Conservation (phyloP, 1,140 invertebrate genomes). For the Macrostomum lignano region DNA sequence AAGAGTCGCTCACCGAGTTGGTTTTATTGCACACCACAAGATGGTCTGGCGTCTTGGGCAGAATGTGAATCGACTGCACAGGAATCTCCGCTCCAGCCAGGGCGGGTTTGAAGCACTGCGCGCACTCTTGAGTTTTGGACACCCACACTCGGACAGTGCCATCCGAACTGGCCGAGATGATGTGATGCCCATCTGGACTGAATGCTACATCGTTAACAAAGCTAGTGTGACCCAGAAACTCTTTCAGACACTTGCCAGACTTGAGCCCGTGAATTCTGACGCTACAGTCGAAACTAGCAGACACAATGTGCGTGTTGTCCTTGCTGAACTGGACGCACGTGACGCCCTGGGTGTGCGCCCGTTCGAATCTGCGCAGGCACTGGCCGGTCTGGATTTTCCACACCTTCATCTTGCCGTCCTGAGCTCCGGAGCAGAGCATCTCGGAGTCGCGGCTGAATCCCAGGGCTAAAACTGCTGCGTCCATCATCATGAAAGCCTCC, state of each 20-base stretch:
- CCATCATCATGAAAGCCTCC: constrained; percentile 99
- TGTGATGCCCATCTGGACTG: constrained; percentile 59
- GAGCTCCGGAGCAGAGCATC: constrained; percentile 70
- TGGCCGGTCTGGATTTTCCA: constrained; percentile 86
- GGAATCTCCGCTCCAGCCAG: constrained; percentile 43
- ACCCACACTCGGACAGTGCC: constrained; percentile 92
- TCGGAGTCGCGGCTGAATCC: constrained; percentile 82
- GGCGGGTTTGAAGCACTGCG: constrained; percentile 70
- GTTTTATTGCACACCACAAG: constrained; percentile 92
- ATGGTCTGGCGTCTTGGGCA: constrained; percentile 65
- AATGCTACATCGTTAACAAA: constrained; percentile 93
- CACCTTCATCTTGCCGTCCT: constrained; percentile 54
- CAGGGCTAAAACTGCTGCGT: constrained; percentile 71
- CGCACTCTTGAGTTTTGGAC: constrained; percentile 73
- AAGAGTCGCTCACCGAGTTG: no score
- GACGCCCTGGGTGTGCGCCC: constrained; percentile 75
- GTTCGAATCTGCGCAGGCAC: constrained; percentile 69
- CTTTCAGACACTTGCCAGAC: constrained; percentile 86
- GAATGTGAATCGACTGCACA: constrained; percentile 49
- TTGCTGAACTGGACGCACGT: constrained; percentile 89
- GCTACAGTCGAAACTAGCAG: constrained; percentile 72
- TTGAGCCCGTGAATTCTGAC: constrained; percentile 86
- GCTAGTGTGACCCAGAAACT: constrained; percentile 74
- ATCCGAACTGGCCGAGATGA: constrained; percentile 69
- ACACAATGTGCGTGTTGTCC: constrained; percentile 78